These are phyloP conservation scores for Piaya cayana DNA, from an alignment of 2,113 vertebrate genomes.

Conservation along the genomic window DNA sequence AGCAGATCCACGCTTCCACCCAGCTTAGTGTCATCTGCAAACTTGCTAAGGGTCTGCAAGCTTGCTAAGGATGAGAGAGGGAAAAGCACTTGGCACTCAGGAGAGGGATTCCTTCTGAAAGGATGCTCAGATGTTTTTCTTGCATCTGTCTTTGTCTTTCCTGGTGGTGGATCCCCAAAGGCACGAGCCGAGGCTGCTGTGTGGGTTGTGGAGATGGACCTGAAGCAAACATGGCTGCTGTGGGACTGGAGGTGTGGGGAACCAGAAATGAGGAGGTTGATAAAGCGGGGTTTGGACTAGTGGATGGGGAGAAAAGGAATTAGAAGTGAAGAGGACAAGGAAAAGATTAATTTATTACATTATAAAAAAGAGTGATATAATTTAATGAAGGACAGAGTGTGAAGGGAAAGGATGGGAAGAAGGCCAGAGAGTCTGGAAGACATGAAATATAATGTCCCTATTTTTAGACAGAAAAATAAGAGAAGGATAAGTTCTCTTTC, in stretches of 20 bases:
- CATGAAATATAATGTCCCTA: neutral
- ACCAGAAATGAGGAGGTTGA: neutral
- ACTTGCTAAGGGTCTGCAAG: too few species aligned
- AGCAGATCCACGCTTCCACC: too few species aligned
- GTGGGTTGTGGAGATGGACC: neutral
- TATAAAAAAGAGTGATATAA: conserved; percentile 3
- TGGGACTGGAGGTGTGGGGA: neutral
- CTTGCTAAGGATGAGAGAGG: too few species aligned
- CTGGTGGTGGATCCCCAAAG: rapidly evolving
- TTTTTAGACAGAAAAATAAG: conserved; percentile 36
- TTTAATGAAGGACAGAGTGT: conserved; percentile 21
- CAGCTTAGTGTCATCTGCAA: too few species aligned
- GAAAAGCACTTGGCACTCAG: rapidly evolving
- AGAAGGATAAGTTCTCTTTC: neutral
- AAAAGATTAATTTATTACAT: conserved; percentile 26
- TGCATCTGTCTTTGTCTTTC: too few species aligned
- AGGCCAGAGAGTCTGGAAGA: neutral
- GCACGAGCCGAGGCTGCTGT: neutral
- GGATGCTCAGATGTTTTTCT: neutral
- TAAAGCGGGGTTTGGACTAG: neutral
- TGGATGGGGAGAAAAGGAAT: neutral
- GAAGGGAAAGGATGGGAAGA: neutral
- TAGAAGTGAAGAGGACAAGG: neutral
- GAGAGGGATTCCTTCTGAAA: neutral
- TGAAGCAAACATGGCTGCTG: rapidly evolving